These are phyloP conservation scores for Haliclystus octoradiatus DNA, from an alignment of 30 jellyfish, hydroid and myxozoan species.

Conservation along the genomic window DNA sequence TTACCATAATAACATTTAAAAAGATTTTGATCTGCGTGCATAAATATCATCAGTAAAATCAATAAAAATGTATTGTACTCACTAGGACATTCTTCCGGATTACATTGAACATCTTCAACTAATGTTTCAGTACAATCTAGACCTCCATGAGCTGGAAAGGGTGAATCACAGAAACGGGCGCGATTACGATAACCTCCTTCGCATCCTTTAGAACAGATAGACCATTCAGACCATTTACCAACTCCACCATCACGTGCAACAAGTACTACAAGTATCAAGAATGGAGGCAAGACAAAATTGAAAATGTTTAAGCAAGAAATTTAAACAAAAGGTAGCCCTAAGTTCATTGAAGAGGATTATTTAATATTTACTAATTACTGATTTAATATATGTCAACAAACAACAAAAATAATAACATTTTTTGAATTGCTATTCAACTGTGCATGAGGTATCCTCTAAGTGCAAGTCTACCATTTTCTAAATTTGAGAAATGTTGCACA, in stretches of 20 bases:
- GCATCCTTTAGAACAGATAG: slow-evolving; percentile 38
- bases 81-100: slow-evolving; percentile 50
- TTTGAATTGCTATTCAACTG: neutral
- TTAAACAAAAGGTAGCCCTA: too few species aligned
- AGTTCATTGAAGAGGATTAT: too few species aligned
- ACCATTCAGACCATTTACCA: slow-evolving; percentile 56
- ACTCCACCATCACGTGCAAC: slow-evolving; percentile 24
- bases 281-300: neutral
- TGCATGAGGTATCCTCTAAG: too few species aligned
- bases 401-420: too few species aligned
- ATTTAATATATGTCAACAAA: too few species aligned
- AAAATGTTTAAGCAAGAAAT: too few species aligned
- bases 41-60: too few species aligned
- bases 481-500: too few species aligned
- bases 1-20: too few species aligned
- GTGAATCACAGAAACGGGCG: slow-evolving; percentile 43
- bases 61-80: slow-evolving; percentile 16
- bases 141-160: slow-evolving; percentile 63
- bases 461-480: too few species aligned
- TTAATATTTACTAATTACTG: too few species aligned
- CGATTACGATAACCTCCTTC: slow-evolving; percentile 39
- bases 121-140: slow-evolving; percentile 18
- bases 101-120: slow-evolving; percentile 12
- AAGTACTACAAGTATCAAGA: neutral
- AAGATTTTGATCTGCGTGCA: too few species aligned